Percentiles rank a stretch among this genome's conserved stretches.
These are phyloP conservation scores for Drosophila atroscutellata DNA, from an alignment of 2,888 invertebrate species.

Conservation along the genomic window DNA sequence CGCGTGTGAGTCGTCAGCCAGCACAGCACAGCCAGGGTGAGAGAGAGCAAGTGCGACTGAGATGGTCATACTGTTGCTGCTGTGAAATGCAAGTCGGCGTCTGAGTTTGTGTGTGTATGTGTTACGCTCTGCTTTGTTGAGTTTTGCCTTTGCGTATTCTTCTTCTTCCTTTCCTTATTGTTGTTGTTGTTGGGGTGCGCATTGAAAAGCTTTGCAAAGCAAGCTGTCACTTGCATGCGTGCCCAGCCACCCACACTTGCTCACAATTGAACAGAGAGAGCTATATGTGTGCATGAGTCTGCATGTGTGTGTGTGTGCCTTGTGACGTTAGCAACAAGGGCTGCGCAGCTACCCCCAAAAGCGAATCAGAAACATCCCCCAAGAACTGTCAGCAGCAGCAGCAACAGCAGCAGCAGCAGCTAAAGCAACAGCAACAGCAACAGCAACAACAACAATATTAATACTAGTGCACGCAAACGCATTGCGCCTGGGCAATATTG, in stretches of 20 bases:
- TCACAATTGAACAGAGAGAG: conserved; percentile 31
- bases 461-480: conserved; percentile 57
- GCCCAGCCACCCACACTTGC: conserved; percentile 40
- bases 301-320: conserved; percentile 6
- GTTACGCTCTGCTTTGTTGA: conserved; percentile 6
- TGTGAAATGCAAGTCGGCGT: conserved; percentile 5
- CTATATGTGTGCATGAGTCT: conserved; percentile 4
- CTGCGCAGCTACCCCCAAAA: conserved; percentile 65
- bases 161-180: conserved; percentile 5
- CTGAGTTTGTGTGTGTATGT: conserved; percentile 1
- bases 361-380: conserved; percentile 51
- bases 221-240: conserved; percentile 61
- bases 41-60: conserved; percentile 37
- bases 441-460: conserved; percentile 34
- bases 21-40: not conserved
- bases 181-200: conserved; percentile 12
- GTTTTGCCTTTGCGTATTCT: conserved; percentile 13
- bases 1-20: conserved; percentile 32
- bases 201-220: conserved; percentile 30
- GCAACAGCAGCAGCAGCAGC: not conserved
- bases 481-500: conserved; percentile 43
- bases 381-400: conserved; percentile 21
- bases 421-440: conserved; percentile 6
- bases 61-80: conserved; percentile 38
- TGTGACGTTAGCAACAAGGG: conserved; percentile 30